Evolutionary conservation across 2,113 vertebrate species (phyloP).

Genomic region (Megaceryle torquata): DNA sequence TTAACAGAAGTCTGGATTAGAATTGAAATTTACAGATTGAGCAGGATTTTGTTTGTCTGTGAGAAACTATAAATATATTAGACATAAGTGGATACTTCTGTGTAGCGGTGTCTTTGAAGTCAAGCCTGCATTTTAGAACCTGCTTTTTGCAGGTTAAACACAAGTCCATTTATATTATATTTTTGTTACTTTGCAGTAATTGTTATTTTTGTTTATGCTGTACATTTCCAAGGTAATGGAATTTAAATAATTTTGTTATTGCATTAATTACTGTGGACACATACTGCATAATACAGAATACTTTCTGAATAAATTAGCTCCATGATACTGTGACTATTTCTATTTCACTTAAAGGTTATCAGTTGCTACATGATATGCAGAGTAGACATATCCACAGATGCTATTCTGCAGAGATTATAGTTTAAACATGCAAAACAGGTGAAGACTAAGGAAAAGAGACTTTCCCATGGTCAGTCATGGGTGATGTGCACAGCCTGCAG

Average conservation of each 20-base stretch:
- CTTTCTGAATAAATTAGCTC: not conserved
- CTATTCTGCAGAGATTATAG: not conserved
- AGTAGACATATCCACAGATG: not conserved
- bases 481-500: not conserved
- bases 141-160: not conserved
- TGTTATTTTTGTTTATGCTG: not conserved
- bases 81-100: not conserved
- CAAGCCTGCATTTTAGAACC: not conserved
- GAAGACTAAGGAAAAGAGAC: not conserved
- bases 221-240: not conserved
- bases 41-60: not conserved
- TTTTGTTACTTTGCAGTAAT: not conserved
- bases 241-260: not conserved
- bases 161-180: not conserved
- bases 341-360: not conserved
- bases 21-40: not conserved
- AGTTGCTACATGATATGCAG: not conserved
- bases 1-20: not conserved
- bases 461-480: not conserved
- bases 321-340: not conserved
- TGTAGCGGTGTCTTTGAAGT: not conserved
- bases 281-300: not conserved
- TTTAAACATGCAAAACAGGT: not conserved
- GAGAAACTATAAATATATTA: not conserved
- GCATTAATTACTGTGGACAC: not conserved